Evolutionary conservation across 2,888 invertebrate genomes (phyloP), one percentile per base, ranked within the genome.

Genomic region (Helleia helle): DNA sequence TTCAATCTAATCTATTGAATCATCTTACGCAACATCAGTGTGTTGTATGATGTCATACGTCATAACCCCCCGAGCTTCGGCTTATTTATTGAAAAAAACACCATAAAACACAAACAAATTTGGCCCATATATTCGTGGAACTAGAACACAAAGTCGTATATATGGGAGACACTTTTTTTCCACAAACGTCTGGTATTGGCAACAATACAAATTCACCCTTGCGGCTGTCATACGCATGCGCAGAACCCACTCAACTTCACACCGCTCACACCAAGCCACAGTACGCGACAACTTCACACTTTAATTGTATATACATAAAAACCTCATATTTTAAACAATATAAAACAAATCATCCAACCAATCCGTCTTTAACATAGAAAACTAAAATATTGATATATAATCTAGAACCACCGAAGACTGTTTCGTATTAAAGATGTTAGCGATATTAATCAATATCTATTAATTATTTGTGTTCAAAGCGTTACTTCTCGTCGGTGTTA

Each of bases 281-380:
- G 57, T 55, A 62, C 66, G 65, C 68, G 60, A 59, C 65, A 84
- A 84, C 83, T 81, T 83, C 81, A 70, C 67, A 59, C 66, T 56
- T 58, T 63, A 64, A 59, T 70, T 77, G 75, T 81, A 79, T 75
- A 79, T 80, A 83, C 71, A 80, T 77, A 72, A 80, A 71, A 68
- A 65, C 58, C 62, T 55, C 62, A 62, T 63, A 70, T 68, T 71
- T 71, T 65, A 65, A 65, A 63, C 56, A 71, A 65, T 65, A 64
- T 58, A 59, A 66, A 62, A 67, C 55, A 59, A 65, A 68, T 64
- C 67, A 65, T 68, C 70, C 71, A 69, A 59, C 55, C 54, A 75
- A 66, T 81, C 81, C 83, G 81, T 83, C 81, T 80, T 48, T 57
- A 59, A 47, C 42, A 40, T 48, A 43, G 42, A 51, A 47, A 49